phyloP scores from a whole-genome alignment of 2,113 vertebrate species.

The Mirza zaza region DNA sequence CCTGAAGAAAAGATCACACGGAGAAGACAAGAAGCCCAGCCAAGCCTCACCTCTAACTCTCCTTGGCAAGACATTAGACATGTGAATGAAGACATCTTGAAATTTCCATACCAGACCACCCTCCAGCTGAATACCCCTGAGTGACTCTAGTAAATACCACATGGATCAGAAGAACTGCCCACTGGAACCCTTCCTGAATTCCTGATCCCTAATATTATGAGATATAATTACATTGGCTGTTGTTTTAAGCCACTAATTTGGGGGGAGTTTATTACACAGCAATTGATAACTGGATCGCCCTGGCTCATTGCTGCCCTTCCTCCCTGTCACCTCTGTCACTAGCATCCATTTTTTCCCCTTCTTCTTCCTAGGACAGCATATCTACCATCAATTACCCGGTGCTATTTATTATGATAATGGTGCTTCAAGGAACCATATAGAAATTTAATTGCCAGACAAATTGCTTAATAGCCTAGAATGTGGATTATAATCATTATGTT shows the following conservation, averaged over 20 bases:
- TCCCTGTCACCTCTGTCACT: not conserved
- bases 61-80: not conserved
- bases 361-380: not conserved
- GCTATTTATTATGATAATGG: not conserved
- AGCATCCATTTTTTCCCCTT: not conserved
- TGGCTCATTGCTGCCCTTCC: not conserved
- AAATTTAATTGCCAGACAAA: slow-evolving; percentile 55
- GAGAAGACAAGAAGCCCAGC: not conserved
- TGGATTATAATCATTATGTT: not conserved
- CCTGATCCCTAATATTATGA: not conserved
- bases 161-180: not conserved
- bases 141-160: not conserved
- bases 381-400: not conserved
- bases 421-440: not conserved
- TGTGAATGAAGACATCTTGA: not conserved
- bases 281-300: not conserved
- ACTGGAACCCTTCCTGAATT: not conserved
- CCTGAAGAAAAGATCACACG: not conserved
- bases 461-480: slow-evolving; percentile 45
- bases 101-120: not conserved
- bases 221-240: not conserved
- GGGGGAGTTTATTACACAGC: not conserved
- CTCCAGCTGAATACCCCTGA: not conserved
- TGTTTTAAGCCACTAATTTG: not conserved
- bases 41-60: not conserved